Evolutionary conservation across 2,113 vertebrate genomes (phyloP), one percentile per base, ranked within the genome.

Genomic region (Monarcha castaneiventris): DNA sequence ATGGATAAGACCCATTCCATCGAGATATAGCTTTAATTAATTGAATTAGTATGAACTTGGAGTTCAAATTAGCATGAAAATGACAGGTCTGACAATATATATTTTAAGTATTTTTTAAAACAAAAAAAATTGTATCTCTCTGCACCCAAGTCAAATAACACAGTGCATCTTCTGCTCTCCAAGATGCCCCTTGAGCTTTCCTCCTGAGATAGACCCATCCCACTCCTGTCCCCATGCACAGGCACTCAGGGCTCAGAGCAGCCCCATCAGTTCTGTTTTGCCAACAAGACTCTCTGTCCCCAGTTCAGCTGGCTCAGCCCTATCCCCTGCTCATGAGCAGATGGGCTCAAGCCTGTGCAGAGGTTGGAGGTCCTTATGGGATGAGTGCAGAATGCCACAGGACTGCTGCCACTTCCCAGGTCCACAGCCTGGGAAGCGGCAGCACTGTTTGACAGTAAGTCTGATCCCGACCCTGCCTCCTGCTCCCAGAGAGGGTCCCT

Each of bases 201-300:
- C 30, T 23, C 15, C 82, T 2, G 3, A 21, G 46, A 54, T 9
- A 51, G 61, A 64, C 37, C 27, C 1, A 1, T 14, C 75, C 64
- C 2, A 6, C 30, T 11, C 26, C 17, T n/a, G 46, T 7, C 23
- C 16, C 41, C 51, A 12, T 0, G 1, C 1, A 1, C 48, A 54
- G 77, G 27, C 35, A 8, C 54, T 41, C 1, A 1, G 29, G 55
- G 26, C 35, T 59, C 4, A 0, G 21, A 68, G 29, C 32, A 46
- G 43, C 8, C 23, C 33, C 29, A 35, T 13, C 30, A 11, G 7
- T 71, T 59, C 52, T 14, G 18, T 66, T 52, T 35, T 32, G 8
- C 22, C 22, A 39, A 2, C 0, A 5, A 22, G 17, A 7, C 10
- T 62, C 29, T 59, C 37, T 48, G 56, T 44, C 30, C 74, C 9